Base-by-base conservation (phyloP, 2,888 invertebrate species). In the Thyatira batis region DNA sequence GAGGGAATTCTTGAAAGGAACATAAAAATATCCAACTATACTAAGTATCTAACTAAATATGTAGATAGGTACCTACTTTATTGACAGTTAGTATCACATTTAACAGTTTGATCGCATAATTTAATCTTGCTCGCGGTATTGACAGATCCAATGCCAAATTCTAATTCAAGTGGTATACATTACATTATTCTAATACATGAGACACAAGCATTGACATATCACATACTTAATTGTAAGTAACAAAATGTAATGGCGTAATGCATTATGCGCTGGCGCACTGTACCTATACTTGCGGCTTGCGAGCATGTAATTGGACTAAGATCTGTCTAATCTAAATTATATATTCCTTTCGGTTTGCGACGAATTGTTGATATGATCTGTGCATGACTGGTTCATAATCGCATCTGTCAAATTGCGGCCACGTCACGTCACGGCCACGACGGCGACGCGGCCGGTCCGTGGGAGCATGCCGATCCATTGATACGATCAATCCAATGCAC, bases 361-460 rank as follows among this genome's bases (percentile, higher is more conserved):
- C 51, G 63, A 58, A 57, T 57, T 57, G 52, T 61, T 52, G 73
- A 76, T 77, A 76, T 46, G 55, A 74, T 74, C 74, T 50, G 58
- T 52, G 58, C 70, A 71, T 61, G 76, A 74, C 63, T 72, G 51
- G 68, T 68, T 61, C 58, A 70, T 65, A 72, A 76, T 70, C 60
- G 60, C 63, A 71, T 70, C 78, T 80, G 78, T 82, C 80, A 82
- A 75, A 78, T 74, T 66, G 54, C 51, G 60, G 17, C 67, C 82
- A 82, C 56, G 39, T 13, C 39, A 39, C 39, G 33, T 33, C 33
- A 33, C 33, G 33, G 33, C 33, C 33, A 30, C 30, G 30, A n/a
- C 30, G 3, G 5, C 33, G 39, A 8, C 39, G 39, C 39, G 39
- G 17, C 17, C 13, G 13, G 13, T 17, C 60, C 20, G 52, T 50